Percentiles rank a stretch among this genome's conserved stretches.
Conservation (phyloP, 1,140 invertebrate genomes). For the Mactra quadrangularis region DNA sequence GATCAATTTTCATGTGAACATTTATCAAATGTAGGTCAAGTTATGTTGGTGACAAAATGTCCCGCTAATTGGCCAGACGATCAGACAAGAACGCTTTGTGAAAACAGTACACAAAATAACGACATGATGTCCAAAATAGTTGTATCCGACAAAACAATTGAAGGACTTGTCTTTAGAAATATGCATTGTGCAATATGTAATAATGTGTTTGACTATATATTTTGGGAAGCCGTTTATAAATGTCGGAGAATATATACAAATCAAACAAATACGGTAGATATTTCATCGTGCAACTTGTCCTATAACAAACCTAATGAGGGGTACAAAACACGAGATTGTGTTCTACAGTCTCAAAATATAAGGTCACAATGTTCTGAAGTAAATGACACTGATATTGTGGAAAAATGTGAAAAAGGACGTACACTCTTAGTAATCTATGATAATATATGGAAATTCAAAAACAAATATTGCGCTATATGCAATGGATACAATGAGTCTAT, state of each 20-base stretch:
- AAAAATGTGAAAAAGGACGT: background rate
- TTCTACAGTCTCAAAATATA: background rate
- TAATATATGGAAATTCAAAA: background rate
- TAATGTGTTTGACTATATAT: constrained; percentile 8
- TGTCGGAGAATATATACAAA: background rate
- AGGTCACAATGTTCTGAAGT: background rate
- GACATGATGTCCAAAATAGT: constrained; percentile 1
- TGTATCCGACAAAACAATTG: background rate
- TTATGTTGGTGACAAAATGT: constrained; percentile 31
- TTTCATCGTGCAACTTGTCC: background rate
- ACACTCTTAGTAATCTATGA: background rate
- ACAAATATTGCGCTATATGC: constrained; percentile 21
- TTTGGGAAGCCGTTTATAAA: background rate
- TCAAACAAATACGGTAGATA: background rate
- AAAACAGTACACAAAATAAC: background rate
- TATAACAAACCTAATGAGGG: background rate
- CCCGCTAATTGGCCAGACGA: background rate
- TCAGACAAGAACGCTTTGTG: background rate
- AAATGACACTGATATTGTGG: background rate
- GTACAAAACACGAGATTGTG: background rate
- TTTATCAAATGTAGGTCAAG: background rate
- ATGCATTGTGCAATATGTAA: constrained; percentile 15
- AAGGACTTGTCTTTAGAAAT: constrained; percentile 3
- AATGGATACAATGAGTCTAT: background rate
- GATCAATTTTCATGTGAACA: background rate